These are phyloP conservation scores for Sardina pilchardus DNA, from an alignment of 2,113 vertebrate species.

Conservation along the genomic window DNA sequence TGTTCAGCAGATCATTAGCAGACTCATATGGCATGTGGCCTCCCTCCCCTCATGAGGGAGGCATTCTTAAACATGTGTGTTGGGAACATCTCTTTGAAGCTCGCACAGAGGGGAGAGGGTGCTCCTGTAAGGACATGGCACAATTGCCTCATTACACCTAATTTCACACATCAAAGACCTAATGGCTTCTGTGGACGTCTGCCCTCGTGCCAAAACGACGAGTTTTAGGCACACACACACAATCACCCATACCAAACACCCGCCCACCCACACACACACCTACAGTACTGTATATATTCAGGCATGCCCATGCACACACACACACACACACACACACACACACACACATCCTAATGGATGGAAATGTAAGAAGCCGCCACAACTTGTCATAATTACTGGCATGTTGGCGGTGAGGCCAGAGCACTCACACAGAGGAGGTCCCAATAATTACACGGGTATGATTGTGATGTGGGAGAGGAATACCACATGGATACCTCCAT, in stretches of 20 bases:
- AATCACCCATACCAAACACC: neutral
- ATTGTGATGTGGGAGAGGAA: neutral
- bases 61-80: neutral
- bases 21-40: neutral
- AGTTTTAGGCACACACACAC: neutral
- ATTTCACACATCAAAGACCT: constrained; percentile 42
- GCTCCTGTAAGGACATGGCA: neutral
- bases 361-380: neutral
- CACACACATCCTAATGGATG: neutral
- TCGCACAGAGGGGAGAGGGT: neutral
- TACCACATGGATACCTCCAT: neutral
- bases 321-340: neutral
- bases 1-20: neutral
- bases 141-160: constrained; percentile 38
- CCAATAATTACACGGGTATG: neutral
- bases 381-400: neutral
- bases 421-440: neutral
- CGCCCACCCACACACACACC: neutral
- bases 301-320: neutral
- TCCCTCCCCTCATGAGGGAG: too few species aligned
- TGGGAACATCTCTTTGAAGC: neutral
- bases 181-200: constrained; percentile 1
- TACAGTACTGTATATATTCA: neutral
- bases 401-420: neutral
- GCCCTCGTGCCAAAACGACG: too few species aligned